Evolutionary conservation across 2,888 invertebrate species (phyloP).

Genomic region (Lasioglossum vierecki): DNA sequence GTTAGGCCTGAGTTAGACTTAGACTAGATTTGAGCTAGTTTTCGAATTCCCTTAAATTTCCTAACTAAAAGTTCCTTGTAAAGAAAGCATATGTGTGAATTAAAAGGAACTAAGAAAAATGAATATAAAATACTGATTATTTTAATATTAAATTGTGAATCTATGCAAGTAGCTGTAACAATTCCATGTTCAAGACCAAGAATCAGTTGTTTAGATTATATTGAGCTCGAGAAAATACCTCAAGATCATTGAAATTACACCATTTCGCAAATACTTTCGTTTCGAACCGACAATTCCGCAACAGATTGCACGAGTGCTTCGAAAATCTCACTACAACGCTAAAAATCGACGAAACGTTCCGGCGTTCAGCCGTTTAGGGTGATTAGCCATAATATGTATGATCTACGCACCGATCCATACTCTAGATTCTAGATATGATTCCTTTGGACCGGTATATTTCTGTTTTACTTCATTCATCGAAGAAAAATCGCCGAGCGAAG

Average conservation of each 20-base stretch:
- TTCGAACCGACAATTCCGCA: not conserved
- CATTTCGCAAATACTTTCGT: not conserved
- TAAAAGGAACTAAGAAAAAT: not conserved
- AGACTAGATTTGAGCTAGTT: no score
- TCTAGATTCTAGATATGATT: conserved; percentile 10
- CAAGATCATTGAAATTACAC: not conserved
- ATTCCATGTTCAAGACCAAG: not conserved
- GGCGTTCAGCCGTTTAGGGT: not conserved
- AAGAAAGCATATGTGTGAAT: not conserved
- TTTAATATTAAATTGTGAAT: not conserved
- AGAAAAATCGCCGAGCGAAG: not conserved
- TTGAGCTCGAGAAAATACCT: not conserved
- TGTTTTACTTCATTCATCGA: not conserved
- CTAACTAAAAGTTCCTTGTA: not conserved
- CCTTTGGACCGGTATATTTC: not conserved
- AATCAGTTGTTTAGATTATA: not conserved
- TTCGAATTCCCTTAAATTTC: not conserved
- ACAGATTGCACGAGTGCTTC: not conserved
- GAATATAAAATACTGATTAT: not conserved
- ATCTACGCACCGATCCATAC: conserved; percentile 5
- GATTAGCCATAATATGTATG: not conserved
- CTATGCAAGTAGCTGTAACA: not conserved
- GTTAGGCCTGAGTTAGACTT: no score
- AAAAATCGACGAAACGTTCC: not conserved
- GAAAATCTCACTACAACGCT: not conserved